Evolutionary conservation across 2,113 vertebrate genomes (phyloP).

Genomic region (Recurvirostra avosetta): DNA sequence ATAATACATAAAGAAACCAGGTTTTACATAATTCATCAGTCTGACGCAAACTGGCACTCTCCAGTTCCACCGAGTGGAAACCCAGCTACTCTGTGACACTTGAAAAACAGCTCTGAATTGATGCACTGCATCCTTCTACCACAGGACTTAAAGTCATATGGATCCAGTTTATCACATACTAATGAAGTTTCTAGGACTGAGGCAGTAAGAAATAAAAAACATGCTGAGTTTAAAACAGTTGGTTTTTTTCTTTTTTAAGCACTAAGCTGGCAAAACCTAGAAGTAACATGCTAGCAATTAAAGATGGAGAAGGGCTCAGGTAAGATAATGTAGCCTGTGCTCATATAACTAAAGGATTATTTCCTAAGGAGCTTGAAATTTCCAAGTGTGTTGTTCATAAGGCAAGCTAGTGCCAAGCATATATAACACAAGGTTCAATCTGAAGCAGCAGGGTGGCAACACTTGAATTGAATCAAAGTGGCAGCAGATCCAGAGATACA

Average conservation of each 20-base stretch:
- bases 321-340: not conserved
- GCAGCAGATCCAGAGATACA: not conserved
- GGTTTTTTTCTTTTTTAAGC: not conserved
- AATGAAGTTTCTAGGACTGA: not conserved
- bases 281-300: not conserved
- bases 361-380: not conserved
- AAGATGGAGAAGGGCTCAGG: not conserved
- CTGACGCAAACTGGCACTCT: constrained; percentile 62
- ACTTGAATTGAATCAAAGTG: not conserved
- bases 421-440: not conserved
- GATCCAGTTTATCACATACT: not conserved
- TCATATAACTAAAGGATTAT: not conserved
- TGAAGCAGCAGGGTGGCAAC: not conserved
- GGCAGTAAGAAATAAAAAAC: not conserved
- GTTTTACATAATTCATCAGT: constrained; percentile 80
- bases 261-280: not conserved
- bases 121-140: not conserved
- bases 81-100: constrained; percentile 44
- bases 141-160: not conserved
- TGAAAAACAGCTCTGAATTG: constrained; percentile 57
- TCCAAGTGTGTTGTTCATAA: not conserved
- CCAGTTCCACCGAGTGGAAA: constrained; percentile 45
- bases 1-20: constrained; percentile 71
- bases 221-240: not conserved
- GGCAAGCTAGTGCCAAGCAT: not conserved